Evolutionary conservation across 2,797 vertebrate species (phyloP).

Genomic region (Poeciliopsis presidionis): DNA sequence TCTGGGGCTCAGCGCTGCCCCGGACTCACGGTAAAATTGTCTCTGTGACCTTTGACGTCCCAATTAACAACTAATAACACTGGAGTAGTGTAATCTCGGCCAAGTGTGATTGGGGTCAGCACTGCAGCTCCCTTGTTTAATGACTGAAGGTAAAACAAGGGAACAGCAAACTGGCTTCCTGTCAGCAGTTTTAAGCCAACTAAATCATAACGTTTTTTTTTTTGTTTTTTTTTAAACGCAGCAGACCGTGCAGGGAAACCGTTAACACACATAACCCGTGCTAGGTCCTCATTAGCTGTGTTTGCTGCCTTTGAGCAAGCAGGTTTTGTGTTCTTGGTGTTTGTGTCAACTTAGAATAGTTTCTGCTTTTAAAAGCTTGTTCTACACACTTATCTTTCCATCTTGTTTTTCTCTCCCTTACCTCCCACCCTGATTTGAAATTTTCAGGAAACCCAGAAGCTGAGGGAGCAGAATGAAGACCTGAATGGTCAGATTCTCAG

Average conservation of each 20-base stretch:
- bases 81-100: conserved; percentile 48
- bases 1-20: conserved; percentile 75
- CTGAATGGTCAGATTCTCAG: conserved; percentile 96
- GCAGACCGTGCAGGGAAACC: conserved; percentile 50
- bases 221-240: conserved; percentile 59
- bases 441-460: conserved; percentile 91
- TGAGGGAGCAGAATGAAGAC: conserved; percentile 95
- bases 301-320: conserved; percentile 50
- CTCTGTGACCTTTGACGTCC: conserved; percentile 59
- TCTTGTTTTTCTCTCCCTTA: conserved; percentile 1
- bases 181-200: conserved; percentile 42
- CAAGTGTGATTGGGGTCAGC: conserved; percentile 48
- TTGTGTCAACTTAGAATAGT: conserved; percentile 63
- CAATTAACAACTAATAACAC: conserved; percentile 77
- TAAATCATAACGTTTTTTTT: conserved; percentile 48
- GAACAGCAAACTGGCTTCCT: conserved; percentile 55
- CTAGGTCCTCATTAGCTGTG: conserved; percentile 55
- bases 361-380: not conserved
- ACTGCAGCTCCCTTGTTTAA: conserved; percentile 46
- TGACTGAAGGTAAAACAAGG: conserved; percentile 28
- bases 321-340: conserved; percentile 27
- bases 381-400: conserved; percentile 4
- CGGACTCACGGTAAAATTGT: conserved; percentile 78
- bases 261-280: conserved; percentile 72
- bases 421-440: not conserved